These are phyloP conservation scores for Antennarius maculatus DNA, from an alignment of 2,797 vertebrate genomes.

Conservation along the genomic window DNA sequence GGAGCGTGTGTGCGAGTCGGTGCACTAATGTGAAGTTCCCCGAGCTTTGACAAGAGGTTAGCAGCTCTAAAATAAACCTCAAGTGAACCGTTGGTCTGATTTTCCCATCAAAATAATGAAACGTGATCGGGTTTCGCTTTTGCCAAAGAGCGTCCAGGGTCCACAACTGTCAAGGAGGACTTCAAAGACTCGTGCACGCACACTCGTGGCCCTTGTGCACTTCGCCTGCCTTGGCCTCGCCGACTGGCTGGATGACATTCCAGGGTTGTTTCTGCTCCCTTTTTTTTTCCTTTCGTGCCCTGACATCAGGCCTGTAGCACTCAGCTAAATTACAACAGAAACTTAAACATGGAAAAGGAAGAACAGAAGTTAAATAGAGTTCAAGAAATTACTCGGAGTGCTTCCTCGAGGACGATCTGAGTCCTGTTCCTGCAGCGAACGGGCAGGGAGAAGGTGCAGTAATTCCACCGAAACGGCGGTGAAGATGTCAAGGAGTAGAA, in stretches of 20 bases:
- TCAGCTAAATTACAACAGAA: conserved; percentile 48
- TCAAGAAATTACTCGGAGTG: not conserved
- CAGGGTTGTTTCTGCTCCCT: conserved; percentile 48
- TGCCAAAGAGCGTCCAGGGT: conserved; percentile 71
- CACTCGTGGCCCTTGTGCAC: conserved; percentile 52
- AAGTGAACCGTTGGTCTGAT: conserved; percentile 72
- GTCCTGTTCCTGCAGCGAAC: conserved; percentile 7
- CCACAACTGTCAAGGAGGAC: conserved; percentile 69
- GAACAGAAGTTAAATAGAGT: conserved; percentile 22
- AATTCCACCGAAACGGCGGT: not conserved
- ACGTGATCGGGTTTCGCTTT: conserved; percentile 66
- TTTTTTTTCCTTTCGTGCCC: conserved; percentile 24
- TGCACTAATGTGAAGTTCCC: conserved; percentile 32
- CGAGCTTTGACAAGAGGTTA: conserved; percentile 64
- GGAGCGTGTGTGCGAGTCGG: conserved; percentile 5
- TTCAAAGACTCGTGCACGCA: conserved; percentile 62
- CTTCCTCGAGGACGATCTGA: not conserved
- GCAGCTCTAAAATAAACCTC: conserved; percentile 66
- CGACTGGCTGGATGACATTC: conserved; percentile 61
- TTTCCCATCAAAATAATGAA: conserved; percentile 79
- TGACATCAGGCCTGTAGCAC: conserved; percentile 46
- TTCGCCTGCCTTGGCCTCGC: conserved; percentile 52
- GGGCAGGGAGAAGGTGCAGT: conserved; percentile 1
- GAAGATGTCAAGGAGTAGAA: conserved; percentile 12
- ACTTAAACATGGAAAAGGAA: conserved; percentile 23